A percentile compares a stretch with the other conserved stretches of the same genome.
These are phyloP conservation scores for Sebastes itinus DNA, from an alignment of 2,797 vertebrate genomes.

Conservation along the genomic window DNA sequence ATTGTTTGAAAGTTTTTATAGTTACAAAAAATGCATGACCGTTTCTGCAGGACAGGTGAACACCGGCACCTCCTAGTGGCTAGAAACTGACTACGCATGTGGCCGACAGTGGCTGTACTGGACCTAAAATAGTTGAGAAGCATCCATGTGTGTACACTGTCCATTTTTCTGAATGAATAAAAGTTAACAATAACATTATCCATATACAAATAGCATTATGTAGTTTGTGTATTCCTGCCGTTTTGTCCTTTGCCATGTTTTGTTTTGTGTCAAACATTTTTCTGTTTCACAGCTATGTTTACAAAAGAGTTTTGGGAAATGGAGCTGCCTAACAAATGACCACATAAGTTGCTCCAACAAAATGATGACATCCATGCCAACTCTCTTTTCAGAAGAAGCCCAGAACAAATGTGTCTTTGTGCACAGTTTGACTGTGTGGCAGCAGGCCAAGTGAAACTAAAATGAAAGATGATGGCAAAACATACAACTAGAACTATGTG, in stretches of 20 bases:
- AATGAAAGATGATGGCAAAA: neutral
- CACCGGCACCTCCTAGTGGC: too few relatives aligned
- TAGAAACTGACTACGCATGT: too few relatives aligned
- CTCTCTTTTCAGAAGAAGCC: neutral
- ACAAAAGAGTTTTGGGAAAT: neutral
- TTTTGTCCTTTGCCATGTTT: neutral
- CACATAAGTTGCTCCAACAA: neutral
- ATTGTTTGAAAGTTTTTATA: neutral
- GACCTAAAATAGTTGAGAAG: too few relatives aligned
- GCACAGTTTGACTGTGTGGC: neutral
- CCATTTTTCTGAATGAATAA: too few relatives aligned
- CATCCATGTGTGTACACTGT: too few relatives aligned
- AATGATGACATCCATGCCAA: neutral
- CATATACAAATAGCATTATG: too few relatives aligned
- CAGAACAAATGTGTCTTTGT: neutral
- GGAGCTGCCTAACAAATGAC: neutral
- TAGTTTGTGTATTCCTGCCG: too few relatives aligned
- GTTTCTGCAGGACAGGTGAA: too few relatives aligned
- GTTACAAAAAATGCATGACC: too few relatives aligned
- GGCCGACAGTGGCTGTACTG: too few relatives aligned
- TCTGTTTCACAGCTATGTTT: neutral
- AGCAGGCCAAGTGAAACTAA: neutral
- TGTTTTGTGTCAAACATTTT: neutral
- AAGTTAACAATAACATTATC: too few relatives aligned
- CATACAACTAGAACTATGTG: neutral